Conservation (phyloP, 2,888 invertebrate genomes). For the Colletes collaris region DNA sequence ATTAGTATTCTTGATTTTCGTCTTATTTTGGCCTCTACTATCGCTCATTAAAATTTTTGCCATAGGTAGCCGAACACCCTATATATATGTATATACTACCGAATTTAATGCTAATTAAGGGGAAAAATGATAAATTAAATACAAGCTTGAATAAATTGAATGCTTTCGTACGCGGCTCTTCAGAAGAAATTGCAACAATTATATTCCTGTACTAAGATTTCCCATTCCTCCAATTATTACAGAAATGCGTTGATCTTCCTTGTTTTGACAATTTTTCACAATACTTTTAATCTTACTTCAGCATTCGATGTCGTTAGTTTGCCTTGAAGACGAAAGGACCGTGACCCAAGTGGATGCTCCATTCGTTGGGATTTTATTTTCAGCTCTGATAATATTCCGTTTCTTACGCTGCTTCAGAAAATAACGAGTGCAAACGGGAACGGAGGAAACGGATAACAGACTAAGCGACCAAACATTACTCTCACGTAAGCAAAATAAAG, state of each 20-base stretch:
- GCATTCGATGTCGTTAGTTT: slow-evolving; percentile 23
- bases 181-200: too few relatives aligned
- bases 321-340: slow-evolving; percentile 5
- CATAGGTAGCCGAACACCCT: too few relatives aligned
- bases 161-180: too few relatives aligned
- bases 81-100: too few relatives aligned
- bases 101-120: too few relatives aligned
- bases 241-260: slow-evolving; percentile 4
- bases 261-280: slow-evolving; percentile 21
- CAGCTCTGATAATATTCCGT: slow-evolving; percentile 34
- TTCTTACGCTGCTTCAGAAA: slow-evolving; percentile 7
- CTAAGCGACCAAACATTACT: slow-evolving; percentile 24
- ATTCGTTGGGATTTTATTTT: slow-evolving; percentile 26
- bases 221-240: slow-evolving; percentile 14
- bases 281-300: slow-evolving; percentile 20
- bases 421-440: slow-evolving; percentile 34
- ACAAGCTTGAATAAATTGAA: too few relatives aligned
- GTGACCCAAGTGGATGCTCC: neutral
- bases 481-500: slow-evolving; percentile 14
- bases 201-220: neutral
- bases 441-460: neutral
- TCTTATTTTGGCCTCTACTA: too few relatives aligned
- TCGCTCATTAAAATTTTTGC: too few relatives aligned
- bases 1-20: too few relatives aligned
- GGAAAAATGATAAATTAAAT: too few relatives aligned